phyloP scores from a whole-genome alignment of 2,113 vertebrate genomes.

The Triplophysa rosa region DNA sequence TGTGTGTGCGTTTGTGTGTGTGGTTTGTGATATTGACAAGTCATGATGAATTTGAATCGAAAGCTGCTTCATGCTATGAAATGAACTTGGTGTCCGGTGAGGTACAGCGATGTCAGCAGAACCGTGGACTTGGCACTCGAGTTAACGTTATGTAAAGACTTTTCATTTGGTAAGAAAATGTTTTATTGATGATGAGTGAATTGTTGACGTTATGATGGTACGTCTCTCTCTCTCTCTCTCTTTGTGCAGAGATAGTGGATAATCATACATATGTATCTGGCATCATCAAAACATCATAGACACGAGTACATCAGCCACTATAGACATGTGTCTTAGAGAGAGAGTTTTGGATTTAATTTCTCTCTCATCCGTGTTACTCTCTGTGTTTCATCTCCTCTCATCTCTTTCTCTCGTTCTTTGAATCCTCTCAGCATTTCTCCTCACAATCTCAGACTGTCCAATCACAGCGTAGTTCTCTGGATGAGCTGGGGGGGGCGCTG shows the following conservation, averaged over 20 bases:
- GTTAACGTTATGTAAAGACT: constrained; percentile 57
- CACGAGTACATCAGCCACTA: neutral
- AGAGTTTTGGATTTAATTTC: constrained; percentile 26
- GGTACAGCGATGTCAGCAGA: constrained; percentile 26
- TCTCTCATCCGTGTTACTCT: constrained; percentile 26
- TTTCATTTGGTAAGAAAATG: constrained; percentile 63
- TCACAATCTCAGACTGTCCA: neutral
- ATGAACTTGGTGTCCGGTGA: neutral
- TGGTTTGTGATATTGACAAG: neutral
- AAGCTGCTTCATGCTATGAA: constrained; percentile 1
- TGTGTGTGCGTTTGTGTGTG: neutral
- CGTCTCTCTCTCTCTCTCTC: neutral
- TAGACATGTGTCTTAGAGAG: neutral
- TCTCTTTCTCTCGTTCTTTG: constrained; percentile 35
- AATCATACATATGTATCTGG: neutral
- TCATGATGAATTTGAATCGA: constrained; percentile 3
- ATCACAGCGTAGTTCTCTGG: constrained; percentile 8
- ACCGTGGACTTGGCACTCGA: constrained; percentile 64
- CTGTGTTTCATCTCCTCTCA: constrained; percentile 5
- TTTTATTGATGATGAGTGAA: constrained; percentile 76
- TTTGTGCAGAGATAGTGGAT: neutral
- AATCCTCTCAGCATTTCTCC: neutral
- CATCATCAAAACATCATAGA: neutral
- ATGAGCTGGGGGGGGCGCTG: neutral
- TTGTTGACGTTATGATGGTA: constrained; percentile 66